Evolutionary conservation across 2,888 invertebrate genomes (phyloP), one percentile per base, ranked within the genome.

Genomic region (Platynereis dumerilii): DNA sequence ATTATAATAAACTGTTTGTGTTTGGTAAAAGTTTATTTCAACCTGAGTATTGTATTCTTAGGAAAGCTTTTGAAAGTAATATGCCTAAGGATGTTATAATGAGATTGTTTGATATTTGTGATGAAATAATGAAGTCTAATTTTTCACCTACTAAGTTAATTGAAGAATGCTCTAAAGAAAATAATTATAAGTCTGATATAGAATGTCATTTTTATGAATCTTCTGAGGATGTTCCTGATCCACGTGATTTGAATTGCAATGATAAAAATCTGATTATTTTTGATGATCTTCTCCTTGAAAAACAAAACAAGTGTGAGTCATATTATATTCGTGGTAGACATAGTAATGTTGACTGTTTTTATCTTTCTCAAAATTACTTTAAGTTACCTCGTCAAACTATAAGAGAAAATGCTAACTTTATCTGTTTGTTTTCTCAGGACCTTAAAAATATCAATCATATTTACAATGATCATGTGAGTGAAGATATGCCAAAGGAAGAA

Each of bases 351-450:
- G 52, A 52, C 7, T 52, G 52, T 27, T 63, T 63, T 24, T 58
- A 63, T 48, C 63, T 63, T 5, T 63, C 58, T 1, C 57, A 63
- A 58, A 63, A 63, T 48, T 63, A 63, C 58, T 57, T 63, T 57
- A 63, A 58, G 42, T 44, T 58, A 17, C 63, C 63, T 2, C 27
- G 58, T 22, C 63, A 58, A 58, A 58, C 42, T 22, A 60, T 44
- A n/a, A 28, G 60, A 24, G 55, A 60, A 60, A 65, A 60, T 54
- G 44, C 60, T 15, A 34, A 34, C 34, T 17, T 24, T 27, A 55
- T 58, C 24, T 58, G 58, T 39, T 24, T 58, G 20, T 58, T 58
- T 39, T 34, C 58, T 29, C 58, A 58, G 34, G 58, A 58, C n/a
- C 29, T 22, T 34, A 58, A 58, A 39, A 58, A 29, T 26, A n/a